These are phyloP conservation scores for Ammodramus savannarum DNA, from an alignment of 2,113 vertebrate species.

Conservation along the genomic window DNA sequence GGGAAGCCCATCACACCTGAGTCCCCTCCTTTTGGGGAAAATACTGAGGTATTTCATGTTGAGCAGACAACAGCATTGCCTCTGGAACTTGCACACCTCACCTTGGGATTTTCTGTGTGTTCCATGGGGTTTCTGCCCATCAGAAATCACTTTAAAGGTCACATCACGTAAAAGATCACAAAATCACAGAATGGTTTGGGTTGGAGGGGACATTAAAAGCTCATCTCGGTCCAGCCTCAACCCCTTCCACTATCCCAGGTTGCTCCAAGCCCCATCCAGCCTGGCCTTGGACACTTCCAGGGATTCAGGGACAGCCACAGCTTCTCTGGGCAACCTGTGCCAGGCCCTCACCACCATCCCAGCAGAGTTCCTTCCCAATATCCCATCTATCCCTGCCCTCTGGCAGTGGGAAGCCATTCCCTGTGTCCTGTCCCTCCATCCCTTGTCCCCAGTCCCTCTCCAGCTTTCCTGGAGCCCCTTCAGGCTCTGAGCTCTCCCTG, in stretches of 20 bases:
- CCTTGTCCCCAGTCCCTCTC: background rate
- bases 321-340: rapidly evolving
- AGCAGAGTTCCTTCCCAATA: rapidly evolving
- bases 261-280: rapidly evolving
- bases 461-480: background rate
- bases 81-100: background rate
- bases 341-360: rapidly evolving
- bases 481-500: background rate
- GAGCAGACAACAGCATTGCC: rapidly evolving
- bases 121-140: background rate
- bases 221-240: rapidly evolving
- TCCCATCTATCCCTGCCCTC: rapidly evolving
- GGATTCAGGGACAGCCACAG: background rate
- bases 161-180: rapidly evolving
- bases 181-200: background rate
- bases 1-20: rapidly evolving
- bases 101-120: background rate
- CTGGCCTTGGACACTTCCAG: background rate
- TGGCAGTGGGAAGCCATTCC: background rate
- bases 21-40: rapidly evolving
- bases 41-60: rapidly evolving
- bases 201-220: background rate
- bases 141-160: background rate
- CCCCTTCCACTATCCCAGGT: rapidly evolving
- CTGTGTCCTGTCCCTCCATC: background rate